Evolutionary conservation across 1,140 invertebrate genomes (phyloP).

Genomic region (Drosophila dunni): DNA sequence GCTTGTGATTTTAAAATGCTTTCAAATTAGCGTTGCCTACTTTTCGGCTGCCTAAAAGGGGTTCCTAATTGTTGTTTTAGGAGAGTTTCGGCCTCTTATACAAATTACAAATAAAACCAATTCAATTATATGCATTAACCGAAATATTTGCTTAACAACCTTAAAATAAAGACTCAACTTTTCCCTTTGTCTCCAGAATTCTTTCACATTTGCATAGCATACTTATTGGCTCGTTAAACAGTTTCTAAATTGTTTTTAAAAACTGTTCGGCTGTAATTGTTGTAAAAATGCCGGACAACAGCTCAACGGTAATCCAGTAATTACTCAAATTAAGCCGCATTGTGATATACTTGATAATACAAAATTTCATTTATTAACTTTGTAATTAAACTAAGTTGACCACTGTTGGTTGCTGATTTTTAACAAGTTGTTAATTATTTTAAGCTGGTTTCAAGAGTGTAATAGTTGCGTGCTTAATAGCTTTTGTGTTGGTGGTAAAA

Average conservation of each 20-base stretch:
- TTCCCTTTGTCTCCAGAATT: not conserved
- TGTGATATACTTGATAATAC: not conserved
- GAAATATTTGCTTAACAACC: not conserved
- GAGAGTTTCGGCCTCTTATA: not conserved
- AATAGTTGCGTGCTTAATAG: not conserved
- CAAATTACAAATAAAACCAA: not conserved
- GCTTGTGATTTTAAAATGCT: not conserved
- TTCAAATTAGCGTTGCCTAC: slow-evolving; percentile 4
- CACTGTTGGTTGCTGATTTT: not conserved
- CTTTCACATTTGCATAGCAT: not conserved
- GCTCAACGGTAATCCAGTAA: not conserved
- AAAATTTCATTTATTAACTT: not conserved
- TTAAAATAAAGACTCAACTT: not conserved
- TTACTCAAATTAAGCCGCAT: not conserved
- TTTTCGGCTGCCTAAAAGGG: slow-evolving; percentile 6
- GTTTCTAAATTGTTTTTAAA: not conserved
- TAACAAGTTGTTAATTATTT: not conserved
- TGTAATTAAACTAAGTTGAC: not conserved
- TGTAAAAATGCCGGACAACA: not conserved
- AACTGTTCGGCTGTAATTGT: not conserved
- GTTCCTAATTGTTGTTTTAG: slow-evolving; percentile 1
- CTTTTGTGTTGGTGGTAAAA: not conserved
- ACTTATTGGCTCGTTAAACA: slow-evolving; percentile 3
- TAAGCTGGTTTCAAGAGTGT: not conserved
- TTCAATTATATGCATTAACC: not conserved